These are phyloP conservation scores for Amiota mariae DNA, from an alignment of 2,888 invertebrate species.

Conservation along the genomic window DNA sequence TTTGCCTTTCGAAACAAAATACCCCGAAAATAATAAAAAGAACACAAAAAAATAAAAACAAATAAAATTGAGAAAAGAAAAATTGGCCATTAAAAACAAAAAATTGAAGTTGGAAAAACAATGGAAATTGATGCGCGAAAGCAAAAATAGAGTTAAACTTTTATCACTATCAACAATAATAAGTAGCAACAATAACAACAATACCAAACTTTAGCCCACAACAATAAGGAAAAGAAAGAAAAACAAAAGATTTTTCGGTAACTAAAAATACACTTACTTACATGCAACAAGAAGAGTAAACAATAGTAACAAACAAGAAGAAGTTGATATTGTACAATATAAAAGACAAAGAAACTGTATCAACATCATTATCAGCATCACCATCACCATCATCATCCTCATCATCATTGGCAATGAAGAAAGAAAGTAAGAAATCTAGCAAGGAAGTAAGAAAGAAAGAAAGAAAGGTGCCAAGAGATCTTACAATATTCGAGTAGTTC, in stretches of 20 bases:
- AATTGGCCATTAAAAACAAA: background rate
- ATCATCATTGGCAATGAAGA: background rate
- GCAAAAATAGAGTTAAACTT: background rate
- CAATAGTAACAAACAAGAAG: background rate
- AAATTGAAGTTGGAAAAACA: too few species aligned
- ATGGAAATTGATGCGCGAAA: background rate
- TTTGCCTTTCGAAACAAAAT: too few species aligned
- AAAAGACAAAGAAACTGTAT: background rate
- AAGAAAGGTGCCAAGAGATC: slow-evolving; percentile 18
- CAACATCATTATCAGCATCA: background rate
- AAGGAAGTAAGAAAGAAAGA: slow-evolving; percentile 11
- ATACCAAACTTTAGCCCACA: background rate
- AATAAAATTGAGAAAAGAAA: background rate
- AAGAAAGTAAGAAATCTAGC: background rate
- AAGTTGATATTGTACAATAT: background rate
- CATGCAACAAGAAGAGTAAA: background rate
- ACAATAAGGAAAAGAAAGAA: slow-evolving; percentile 3
- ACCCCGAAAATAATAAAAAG: slow-evolving; percentile 16
- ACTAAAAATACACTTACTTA: too few species aligned
- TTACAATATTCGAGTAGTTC: background rate
- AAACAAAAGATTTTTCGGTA: background rate
- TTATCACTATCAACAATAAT: background rate
- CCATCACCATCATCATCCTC: background rate
- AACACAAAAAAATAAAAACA: slow-evolving; percentile 19
- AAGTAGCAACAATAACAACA: background rate